A percentile compares a stretch with the other conserved stretches of the same genome.
These are phyloP conservation scores for Pteria penguin DNA, from an alignment of 2,888 invertebrate genomes.

Conservation along the genomic window DNA sequence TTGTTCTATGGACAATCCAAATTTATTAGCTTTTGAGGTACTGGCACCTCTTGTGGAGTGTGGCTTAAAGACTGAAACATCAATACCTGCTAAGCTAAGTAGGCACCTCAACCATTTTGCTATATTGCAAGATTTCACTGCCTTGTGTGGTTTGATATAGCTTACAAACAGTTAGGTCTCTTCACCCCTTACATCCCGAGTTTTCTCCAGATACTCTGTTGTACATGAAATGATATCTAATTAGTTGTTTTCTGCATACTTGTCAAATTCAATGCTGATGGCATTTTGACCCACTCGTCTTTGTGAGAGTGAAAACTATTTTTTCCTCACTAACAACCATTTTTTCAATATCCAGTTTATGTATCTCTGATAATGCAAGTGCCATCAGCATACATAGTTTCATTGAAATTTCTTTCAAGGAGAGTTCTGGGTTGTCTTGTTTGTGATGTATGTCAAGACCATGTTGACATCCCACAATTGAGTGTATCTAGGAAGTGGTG, in stretches of 20 bases:
- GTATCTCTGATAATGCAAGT: slow-evolving; percentile 7
- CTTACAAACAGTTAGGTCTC: slow-evolving; percentile 14
- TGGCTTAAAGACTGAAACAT: slow-evolving; percentile 10
- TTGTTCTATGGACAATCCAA: slow-evolving; percentile 17
- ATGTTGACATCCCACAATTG: slow-evolving; percentile 10
- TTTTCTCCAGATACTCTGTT: slow-evolving; percentile 1
- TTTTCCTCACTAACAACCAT: slow-evolving; percentile 1
- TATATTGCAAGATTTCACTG: slow-evolving; percentile 18
- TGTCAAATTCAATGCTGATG: background rate
- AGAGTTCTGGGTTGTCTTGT: background rate
- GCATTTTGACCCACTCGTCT: slow-evolving; percentile 2
- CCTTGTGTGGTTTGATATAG: slow-evolving; percentile 16
- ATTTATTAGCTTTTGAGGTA: slow-evolving; percentile 12
- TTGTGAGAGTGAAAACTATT: slow-evolving; percentile 4
- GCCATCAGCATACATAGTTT: background rate
- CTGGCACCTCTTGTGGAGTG: slow-evolving; percentile 17
- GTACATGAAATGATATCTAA: slow-evolving; percentile 10
- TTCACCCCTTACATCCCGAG: background rate
- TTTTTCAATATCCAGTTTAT: slow-evolving; percentile 14
- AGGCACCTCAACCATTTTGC: slow-evolving; percentile 6
- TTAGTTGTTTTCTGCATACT: background rate
- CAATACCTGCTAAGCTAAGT: background rate
- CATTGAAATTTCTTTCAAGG: slow-evolving; percentile 1
- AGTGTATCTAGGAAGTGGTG: slow-evolving; percentile 4
- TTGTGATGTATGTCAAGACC: slow-evolving; percentile 2